phyloP scores from a whole-genome alignment of 2,888 invertebrate species.

The Rhingia campestris region DNA sequence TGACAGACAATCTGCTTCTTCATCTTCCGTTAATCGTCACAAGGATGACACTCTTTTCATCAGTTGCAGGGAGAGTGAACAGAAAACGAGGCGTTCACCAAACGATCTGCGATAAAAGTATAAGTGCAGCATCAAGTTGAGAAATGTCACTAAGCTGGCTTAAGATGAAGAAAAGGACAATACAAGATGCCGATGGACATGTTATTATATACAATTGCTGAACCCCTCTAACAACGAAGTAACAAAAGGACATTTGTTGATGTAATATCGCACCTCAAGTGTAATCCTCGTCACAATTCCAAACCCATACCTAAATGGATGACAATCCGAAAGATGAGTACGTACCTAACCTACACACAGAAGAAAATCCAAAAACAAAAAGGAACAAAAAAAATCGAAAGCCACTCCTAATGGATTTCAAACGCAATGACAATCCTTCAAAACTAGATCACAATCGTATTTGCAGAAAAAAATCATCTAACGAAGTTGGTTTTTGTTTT shows the following conservation, averaged over 20 bases:
- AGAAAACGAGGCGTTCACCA: constrained; percentile 29
- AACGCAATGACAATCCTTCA: constrained; percentile 33
- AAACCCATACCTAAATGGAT: constrained; percentile 57
- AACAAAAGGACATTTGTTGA: constrained; percentile 63
- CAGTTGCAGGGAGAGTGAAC: too few species aligned
- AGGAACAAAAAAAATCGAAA: constrained; percentile 8
- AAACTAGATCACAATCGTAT: constrained; percentile 48
- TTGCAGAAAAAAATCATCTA: constrained; percentile 35
- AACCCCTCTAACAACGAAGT: constrained; percentile 4
- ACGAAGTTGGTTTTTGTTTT: constrained; percentile 1
- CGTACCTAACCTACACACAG: constrained; percentile 14
- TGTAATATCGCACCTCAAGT: constrained; percentile 76
- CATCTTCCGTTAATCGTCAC: constrained; percentile 1
- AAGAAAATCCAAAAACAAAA: constrained; percentile 68
- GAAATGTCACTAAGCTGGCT: constrained; percentile 50
- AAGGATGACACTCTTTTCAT: neutral
- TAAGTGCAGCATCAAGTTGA: constrained; percentile 17
- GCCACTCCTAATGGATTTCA: constrained; percentile 44
- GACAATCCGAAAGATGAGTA: constrained; percentile 72
- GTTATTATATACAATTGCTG: constrained; percentile 32
- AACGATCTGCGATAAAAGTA: constrained; percentile 31
- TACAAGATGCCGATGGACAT: constrained; percentile 20
- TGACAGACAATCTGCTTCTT: constrained; percentile 1
- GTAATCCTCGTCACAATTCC: constrained; percentile 78
- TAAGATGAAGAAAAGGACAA: constrained; percentile 15